A percentile compares a stretch with the other conserved stretches of the same genome.
Evolutionary conservation across 2,797 vertebrate genomes (phyloP).

Genomic region (Pipistrellus pipistrellus): DNA sequence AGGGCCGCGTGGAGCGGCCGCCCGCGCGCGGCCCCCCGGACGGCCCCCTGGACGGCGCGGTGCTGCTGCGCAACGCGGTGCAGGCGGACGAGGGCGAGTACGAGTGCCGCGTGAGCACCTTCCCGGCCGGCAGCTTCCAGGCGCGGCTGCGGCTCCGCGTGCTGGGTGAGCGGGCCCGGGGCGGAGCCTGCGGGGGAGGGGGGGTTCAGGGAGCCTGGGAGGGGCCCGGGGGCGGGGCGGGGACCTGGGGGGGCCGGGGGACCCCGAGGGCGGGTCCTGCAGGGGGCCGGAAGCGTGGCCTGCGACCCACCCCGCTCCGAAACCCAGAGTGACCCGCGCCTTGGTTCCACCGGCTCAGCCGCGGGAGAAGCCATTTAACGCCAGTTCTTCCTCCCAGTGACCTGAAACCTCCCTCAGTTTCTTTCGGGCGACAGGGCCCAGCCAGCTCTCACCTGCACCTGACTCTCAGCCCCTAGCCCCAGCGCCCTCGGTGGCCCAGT

Average conservation of each 20-base stretch:
- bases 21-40: slow-evolving; percentile 80
- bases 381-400: neutral
- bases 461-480: too few relatives aligned
- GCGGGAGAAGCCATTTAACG: neutral
- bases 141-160: slow-evolving; percentile 88
- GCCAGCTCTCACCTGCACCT: too few relatives aligned
- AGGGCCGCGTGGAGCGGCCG: slow-evolving; percentile 83
- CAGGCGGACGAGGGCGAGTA: slow-evolving; percentile 93
- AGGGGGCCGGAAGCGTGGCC: too few relatives aligned
- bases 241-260: accelerated
- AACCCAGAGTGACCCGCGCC: neutral
- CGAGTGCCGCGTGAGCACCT: slow-evolving; percentile 93
- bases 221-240: neutral
- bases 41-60: slow-evolving; percentile 81
- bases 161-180: slow-evolving; percentile 84
- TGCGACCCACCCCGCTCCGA: neutral
- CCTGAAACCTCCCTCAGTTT: neutral
- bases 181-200: too few relatives aligned
- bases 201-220: too few relatives aligned
- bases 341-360: neutral
- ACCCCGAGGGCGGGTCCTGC: too few relatives aligned
- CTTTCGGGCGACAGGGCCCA: too few relatives aligned
- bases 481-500: too few relatives aligned
- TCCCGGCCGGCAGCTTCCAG: slow-evolving; percentile 94
- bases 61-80: slow-evolving; percentile 88